Evolutionary conservation across 1,140 invertebrate species (phyloP), one percentile per base, ranked within the genome.

Genomic region (Lasioglossum baleicum): DNA sequence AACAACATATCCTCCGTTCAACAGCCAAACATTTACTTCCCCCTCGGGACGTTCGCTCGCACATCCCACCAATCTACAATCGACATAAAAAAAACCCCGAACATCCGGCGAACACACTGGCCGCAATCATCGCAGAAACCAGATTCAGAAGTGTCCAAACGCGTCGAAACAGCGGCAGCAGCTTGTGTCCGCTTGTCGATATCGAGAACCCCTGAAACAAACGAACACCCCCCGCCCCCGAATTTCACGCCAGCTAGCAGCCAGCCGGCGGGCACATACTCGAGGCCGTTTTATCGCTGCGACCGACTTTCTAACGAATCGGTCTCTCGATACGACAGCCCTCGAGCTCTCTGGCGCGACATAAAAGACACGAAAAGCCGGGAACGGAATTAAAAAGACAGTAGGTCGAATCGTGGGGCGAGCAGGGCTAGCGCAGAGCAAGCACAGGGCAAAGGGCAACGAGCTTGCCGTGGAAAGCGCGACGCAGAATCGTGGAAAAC

Each of bases 381-480:
- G 64, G 61, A 67, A 68, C 72, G 64, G 53, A 68, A 80, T 75
- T 68, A 75, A 80, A 75, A 75, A 53, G 73, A 80, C 53, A 63
- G 65, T 53, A 51, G 58, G 79, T 44, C 44, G 79, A 20, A 11
- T 6, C 51, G 70, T 11, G 51, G 7, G 40, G 5, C 35, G 31
- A 1, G 31, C 4, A 35, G 31, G 31, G 31, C 31, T 1, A 35
- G 35, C 35, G 35, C 35, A 2, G 35, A 35, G 35, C 35, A 35
- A 35, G 35, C 35, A 22, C 15, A 17, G 42, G 31, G 22, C 15
- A 42, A 60, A 42, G 42, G 77, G 58, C 58, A 44, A 71, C 67
- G 61, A 71, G 68, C 61, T 11, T 35, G 35, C 31, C 31, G 61
- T 7, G 31, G 42, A 22, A 40, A 72, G 40, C 7, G 51, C 22